These are phyloP conservation scores for Lates calcarifer DNA, from an alignment of 2,113 vertebrate genomes.

Conservation along the genomic window DNA sequence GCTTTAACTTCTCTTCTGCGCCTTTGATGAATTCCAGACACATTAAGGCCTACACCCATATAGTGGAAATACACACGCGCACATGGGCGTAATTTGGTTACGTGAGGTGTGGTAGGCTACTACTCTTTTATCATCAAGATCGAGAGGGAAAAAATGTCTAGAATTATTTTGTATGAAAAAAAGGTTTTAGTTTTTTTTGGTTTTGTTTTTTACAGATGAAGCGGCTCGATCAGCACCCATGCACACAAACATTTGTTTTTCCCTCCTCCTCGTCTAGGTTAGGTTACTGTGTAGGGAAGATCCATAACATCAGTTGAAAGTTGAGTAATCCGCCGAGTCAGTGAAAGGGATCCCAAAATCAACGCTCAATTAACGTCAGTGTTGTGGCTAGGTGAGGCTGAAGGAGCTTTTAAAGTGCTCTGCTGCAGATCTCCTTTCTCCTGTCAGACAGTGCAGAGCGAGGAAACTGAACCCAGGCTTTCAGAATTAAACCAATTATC, in stretches of 20 bases:
- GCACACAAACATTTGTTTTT: conserved; percentile 15
- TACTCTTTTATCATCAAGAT: not conserved
- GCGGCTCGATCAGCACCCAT: not conserved
- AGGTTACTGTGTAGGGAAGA: conserved; percentile 25
- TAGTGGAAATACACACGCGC: conserved; percentile 22
- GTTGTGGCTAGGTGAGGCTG: conserved; percentile 84
- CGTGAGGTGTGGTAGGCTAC: too few species aligned
- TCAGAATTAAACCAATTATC: conserved; percentile 50
- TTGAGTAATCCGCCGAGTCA: conserved; percentile 71
- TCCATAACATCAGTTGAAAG: conserved; percentile 45
- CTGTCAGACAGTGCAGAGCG: conserved; percentile 57
- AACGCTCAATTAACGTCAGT: conserved; percentile 84
- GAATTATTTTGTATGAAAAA: not conserved
- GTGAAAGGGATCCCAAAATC: conserved; percentile 84
- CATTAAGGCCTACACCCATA: not conserved
- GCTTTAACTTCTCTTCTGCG: conserved; percentile 33
- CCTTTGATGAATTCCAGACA: conserved; percentile 63
- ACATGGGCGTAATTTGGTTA: not conserved
- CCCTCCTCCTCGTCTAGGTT: not conserved
- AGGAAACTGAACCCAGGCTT: conserved; percentile 51
- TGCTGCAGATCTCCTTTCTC: conserved; percentile 72
- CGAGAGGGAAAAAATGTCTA: not conserved
- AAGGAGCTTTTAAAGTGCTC: conserved; percentile 83
- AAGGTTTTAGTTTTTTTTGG: too few species aligned
- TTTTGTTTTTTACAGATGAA: too few species aligned